A percentile compares a stretch with the other conserved stretches of the same genome.
Conservation (phyloP, 2,113 vertebrate species). For the Muntiacus muntjak region DNA sequence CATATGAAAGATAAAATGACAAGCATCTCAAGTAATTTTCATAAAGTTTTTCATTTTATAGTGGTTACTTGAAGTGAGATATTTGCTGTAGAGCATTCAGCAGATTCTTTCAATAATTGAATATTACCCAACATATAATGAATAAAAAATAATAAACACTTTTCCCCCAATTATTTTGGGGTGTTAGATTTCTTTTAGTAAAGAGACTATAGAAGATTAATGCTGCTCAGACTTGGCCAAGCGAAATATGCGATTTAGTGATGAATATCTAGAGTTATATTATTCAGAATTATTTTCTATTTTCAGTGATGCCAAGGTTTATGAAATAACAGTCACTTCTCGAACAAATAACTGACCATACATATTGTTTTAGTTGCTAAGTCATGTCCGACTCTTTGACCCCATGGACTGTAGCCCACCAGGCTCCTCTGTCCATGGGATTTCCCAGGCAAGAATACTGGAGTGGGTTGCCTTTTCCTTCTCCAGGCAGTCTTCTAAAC, state of each 20-base stretch:
- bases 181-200: slow-evolving; percentile 6
- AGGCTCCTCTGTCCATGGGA: neutral
- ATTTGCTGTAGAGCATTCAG: neutral
- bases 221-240: neutral
- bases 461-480: neutral
- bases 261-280: neutral
- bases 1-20: neutral
- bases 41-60: neutral
- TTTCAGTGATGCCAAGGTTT: neutral
- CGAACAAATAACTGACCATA: neutral
- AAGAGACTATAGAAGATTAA: slow-evolving; percentile 9
- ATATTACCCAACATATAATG: neutral
- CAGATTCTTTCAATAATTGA: neutral
- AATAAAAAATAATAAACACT: neutral
- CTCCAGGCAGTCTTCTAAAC: neutral
- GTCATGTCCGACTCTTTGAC: neutral
- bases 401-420: neutral
- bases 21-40: neutral
- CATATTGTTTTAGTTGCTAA: neutral
- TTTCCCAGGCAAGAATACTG: neutral
- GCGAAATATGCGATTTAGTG: neutral
- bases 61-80: neutral
- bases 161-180: neutral
- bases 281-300: slow-evolving; percentile 1
- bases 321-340: neutral